Evolutionary conservation across 1,140 invertebrate genomes (phyloP).

Genomic region (Drosophila asahinai): DNA sequence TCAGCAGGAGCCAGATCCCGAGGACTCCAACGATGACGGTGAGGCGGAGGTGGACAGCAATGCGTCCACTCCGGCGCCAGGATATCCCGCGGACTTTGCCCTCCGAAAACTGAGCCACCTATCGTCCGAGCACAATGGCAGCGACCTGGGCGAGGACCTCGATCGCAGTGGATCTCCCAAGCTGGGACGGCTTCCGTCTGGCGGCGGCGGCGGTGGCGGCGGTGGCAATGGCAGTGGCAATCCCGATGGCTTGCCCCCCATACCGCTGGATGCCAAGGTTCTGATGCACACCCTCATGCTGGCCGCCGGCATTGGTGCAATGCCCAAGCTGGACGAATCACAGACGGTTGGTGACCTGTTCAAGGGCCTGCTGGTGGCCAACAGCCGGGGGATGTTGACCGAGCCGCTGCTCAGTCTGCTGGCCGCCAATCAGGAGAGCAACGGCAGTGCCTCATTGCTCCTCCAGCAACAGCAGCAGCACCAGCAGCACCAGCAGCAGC

Average conservation of each 20-base stretch:
- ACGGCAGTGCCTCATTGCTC: slow-evolving; percentile 57
- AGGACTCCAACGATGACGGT: slow-evolving; percentile 49
- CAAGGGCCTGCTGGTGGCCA: slow-evolving; percentile 86
- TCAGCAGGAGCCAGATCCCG: slow-evolving; percentile 80
- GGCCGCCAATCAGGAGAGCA: slow-evolving; percentile 54
- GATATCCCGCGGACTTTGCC: slow-evolving; percentile 48
- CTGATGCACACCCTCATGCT: slow-evolving; percentile 77
- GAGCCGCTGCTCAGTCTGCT: slow-evolving; percentile 85
- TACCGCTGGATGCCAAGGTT: slow-evolving; percentile 82
- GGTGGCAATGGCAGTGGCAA: slow-evolving; percentile 64
- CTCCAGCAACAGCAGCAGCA: slow-evolving; percentile 62
- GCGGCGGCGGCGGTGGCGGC: slow-evolving; percentile 34
- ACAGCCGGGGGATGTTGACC: slow-evolving; percentile 83
- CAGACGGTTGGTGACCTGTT: slow-evolving; percentile 87
- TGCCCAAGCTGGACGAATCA: slow-evolving; percentile 74
- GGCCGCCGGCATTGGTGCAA: slow-evolving; percentile 53
- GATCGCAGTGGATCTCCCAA: slow-evolving; percentile 60
- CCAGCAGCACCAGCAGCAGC: slow-evolving; percentile 64
- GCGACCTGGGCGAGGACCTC: slow-evolving; percentile 68
- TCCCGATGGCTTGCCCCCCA: slow-evolving; percentile 31
- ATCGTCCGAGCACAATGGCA: slow-evolving; percentile 73
- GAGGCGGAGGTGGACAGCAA: slow-evolving; percentile 66
- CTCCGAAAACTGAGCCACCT: slow-evolving; percentile 55
- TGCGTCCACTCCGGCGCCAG: slow-evolving; percentile 64
- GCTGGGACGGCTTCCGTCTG: slow-evolving; percentile 13